Evolutionary conservation across 2,888 invertebrate species (phyloP).

Genomic region (Pseudolycoriella hygida): DNA sequence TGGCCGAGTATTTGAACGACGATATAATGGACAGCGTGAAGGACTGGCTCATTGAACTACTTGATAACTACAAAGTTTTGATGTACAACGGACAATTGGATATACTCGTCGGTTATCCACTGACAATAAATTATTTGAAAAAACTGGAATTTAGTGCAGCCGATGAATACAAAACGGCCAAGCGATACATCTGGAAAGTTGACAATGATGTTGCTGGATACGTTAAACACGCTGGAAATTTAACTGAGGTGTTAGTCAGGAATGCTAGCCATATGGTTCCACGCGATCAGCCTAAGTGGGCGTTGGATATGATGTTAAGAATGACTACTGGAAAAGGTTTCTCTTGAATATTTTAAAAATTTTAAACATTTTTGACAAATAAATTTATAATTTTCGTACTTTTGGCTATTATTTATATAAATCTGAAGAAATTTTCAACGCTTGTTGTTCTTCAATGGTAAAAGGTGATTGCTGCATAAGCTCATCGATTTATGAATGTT

Average conservation of each 20-base stretch:
- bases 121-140: slow-evolving; percentile 55
- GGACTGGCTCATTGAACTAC: slow-evolving; percentile 41
- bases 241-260: slow-evolving; percentile 48
- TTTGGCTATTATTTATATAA: too few relatives aligned
- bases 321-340: slow-evolving; percentile 38
- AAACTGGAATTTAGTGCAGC: slow-evolving; percentile 46
- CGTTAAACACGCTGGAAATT: slow-evolving; percentile 43
- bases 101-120: slow-evolving; percentile 65
- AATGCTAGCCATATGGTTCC: slow-evolving; percentile 59
- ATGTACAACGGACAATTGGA: slow-evolving; percentile 76
- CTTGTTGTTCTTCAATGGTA: too few relatives aligned
- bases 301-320: slow-evolving; percentile 45
- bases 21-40: slow-evolving; percentile 66
- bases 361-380: too few relatives aligned
- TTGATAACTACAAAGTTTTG: slow-evolving; percentile 50
- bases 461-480: too few relatives aligned
- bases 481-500: too few relatives aligned
- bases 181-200: slow-evolving; percentile 45
- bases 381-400: too few relatives aligned
- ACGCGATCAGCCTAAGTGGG: slow-evolving; percentile 55
- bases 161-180: slow-evolving; percentile 41
- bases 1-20: slow-evolving; percentile 44
- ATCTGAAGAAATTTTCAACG: too few relatives aligned
- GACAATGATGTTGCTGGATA: slow-evolving; percentile 49
- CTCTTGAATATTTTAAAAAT: too few relatives aligned